phyloP scores from a whole-genome alignment of 2,113 vertebrate species.

The Sylvilagus bachmani region DNA sequence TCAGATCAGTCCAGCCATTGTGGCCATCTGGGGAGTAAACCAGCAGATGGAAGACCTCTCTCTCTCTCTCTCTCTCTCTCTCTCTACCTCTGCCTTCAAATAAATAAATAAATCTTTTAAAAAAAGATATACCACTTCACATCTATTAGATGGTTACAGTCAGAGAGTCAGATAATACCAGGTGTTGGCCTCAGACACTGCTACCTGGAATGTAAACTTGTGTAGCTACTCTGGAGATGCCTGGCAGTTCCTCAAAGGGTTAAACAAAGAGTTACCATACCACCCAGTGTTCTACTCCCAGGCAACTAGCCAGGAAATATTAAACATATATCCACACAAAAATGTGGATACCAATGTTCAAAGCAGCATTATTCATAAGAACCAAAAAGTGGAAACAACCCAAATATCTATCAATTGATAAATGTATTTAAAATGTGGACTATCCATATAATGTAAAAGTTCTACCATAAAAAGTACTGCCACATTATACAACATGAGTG shows the following conservation, averaged over 20 bases:
- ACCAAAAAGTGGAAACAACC: neutral
- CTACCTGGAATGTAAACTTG: neutral
- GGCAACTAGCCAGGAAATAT: neutral
- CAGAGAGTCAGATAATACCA: neutral
- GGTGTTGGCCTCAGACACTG: neutral
- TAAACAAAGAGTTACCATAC: neutral
- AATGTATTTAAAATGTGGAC: neutral
- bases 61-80: no score
- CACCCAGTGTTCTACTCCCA: neutral
- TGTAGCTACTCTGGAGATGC: neutral
- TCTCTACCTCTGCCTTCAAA: no score
- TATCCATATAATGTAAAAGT: neutral
- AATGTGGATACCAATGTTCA: neutral
- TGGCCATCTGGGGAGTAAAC: no score
- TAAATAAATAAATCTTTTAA: no score
- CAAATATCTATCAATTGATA: neutral
- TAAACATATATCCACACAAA: neutral
- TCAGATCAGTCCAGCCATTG: no score
- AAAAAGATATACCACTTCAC: neutral
- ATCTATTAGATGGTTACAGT: neutral
- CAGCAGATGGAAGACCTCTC: no score
- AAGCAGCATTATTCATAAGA: neutral
- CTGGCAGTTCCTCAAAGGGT: neutral
- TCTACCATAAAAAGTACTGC: neutral
- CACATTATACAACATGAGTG: neutral